Percentiles rank a stretch among this genome's conserved stretches.
Conservation (phyloP, 2,797 vertebrate genomes). For the Picus viridis region DNA sequence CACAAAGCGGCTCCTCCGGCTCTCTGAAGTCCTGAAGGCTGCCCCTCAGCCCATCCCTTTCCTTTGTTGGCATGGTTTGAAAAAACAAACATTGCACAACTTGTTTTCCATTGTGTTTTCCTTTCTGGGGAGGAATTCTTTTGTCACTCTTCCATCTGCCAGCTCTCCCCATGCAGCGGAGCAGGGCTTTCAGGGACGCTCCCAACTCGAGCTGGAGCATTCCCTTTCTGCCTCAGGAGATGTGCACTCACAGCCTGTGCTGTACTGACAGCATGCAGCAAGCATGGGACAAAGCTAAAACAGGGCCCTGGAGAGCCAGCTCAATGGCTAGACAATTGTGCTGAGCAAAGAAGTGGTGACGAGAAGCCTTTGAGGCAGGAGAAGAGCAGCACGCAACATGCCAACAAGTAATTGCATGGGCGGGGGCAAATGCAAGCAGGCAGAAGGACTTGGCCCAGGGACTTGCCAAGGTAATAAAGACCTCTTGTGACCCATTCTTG, state of each 20-base stretch:
- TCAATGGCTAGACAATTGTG: not conserved
- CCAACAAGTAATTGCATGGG: not conserved
- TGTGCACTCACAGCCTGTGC: not conserved
- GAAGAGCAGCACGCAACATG: not conserved
- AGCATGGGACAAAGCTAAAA: not conserved
- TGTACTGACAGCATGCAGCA: accelerated
- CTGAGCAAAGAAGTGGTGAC: not conserved
- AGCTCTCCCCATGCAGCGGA: not conserved
- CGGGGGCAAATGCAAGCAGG: not conserved
- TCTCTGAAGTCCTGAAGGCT: not conserved
- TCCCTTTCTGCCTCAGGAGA: not conserved
- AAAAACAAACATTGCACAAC: not conserved
- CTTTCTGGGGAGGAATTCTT: slow-evolving; percentile 10
- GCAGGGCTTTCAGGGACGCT: not conserved
- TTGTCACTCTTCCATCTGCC: slow-evolving; percentile 19
- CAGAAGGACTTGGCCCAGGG: not conserved
- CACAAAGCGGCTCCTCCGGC: not conserved
- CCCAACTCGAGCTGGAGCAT: not conserved
- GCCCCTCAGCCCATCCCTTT: not conserved
- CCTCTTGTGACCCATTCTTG: not conserved
- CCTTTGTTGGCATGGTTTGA: not conserved
- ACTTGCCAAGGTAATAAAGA: not conserved
- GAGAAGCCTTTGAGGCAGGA: not conserved
- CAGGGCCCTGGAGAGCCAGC: not conserved
- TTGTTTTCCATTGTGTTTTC: slow-evolving; percentile 30